These are phyloP conservation scores for Anguilla pacifica DNA, from an alignment of 2,797 vertebrate species.

Conservation along the genomic window DNA sequence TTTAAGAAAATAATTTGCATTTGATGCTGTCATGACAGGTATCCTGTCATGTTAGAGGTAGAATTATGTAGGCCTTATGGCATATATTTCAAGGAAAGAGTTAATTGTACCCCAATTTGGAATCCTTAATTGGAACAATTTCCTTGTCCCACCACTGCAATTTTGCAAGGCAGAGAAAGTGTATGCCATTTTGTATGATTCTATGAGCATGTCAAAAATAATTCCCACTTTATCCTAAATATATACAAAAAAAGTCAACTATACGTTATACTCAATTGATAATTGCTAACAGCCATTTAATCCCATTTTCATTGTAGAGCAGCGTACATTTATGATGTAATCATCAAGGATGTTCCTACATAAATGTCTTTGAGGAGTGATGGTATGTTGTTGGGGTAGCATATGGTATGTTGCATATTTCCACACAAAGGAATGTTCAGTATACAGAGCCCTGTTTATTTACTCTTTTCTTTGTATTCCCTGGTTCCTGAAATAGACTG, in stretches of 20 bases:
- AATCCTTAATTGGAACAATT: neutral
- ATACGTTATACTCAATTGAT: neutral
- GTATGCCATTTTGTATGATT: neutral
- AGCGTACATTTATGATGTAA: neutral
- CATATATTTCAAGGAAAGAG: too few species aligned
- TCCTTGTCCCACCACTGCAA: neutral
- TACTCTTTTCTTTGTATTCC: neutral
- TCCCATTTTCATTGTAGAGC: too few species aligned
- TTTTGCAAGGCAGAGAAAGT: neutral
- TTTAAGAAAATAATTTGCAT: too few species aligned
- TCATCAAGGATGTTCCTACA: neutral
- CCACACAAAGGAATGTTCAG: neutral
- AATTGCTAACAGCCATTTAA: neutral
- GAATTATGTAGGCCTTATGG: too few species aligned
- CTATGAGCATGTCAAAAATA: neutral
- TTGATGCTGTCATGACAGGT: too few species aligned
- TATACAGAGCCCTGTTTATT: neutral
- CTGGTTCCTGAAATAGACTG: neutral
- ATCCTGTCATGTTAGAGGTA: too few species aligned
- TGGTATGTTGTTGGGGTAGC: neutral
- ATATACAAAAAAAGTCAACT: neutral
- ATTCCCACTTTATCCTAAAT: neutral
- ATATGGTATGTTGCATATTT: neutral
- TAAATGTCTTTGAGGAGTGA: neutral
- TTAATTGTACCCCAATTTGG: neutral